Evolutionary conservation across 1,140 invertebrate species (phyloP), one percentile per base, ranked within the genome.

Genomic region (Proctacanthus coquilletti): DNA sequence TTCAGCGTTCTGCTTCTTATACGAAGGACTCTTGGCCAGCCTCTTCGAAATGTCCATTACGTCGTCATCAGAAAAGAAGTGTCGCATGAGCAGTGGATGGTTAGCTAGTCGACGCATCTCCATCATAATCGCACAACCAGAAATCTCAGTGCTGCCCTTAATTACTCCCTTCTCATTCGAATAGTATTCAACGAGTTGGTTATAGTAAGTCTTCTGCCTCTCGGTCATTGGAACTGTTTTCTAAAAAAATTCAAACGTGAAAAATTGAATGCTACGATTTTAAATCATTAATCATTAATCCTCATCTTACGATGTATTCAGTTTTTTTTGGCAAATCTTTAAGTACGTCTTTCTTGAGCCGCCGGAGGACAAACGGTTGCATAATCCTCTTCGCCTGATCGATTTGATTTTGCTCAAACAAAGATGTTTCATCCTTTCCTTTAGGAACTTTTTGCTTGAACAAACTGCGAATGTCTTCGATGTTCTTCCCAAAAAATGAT

Each of bases 321-420:
- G 64, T 73, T 59, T 95, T 94, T 47, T 70, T 64, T 0, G 91
- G 91, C 45, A 86, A 55, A 57, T 84, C 78, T 34, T 72, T 68
- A 0, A 96, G 65, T 0, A 97, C 92, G 47, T 91, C 77, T 18
- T 66, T 56, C 59, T 97, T 97, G 4, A 96, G 64, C 40, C 93
- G 66, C n/a, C 93, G 63, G 18, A 98, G 64, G 6, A 98, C 77
- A 62, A 97, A 98, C 0, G 93, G 93, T 52, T 84, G 84, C 83
- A 98, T 93, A 42, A 98, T 95, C 40, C 78, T 64, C 53, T 96
- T 95, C 0, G 92, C 92, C 52, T 94, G 85, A 35, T 77, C 76
- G 14, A 95, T 82, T 61, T 91, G 81, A 39, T 87, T 80, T 49
- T 76, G 72, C 54, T 93, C 88, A 62, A 89, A 94, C 11, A 72